Conservation (phyloP, 2,797 vertebrate species). For the Petrocephalus sullivani region DNA sequence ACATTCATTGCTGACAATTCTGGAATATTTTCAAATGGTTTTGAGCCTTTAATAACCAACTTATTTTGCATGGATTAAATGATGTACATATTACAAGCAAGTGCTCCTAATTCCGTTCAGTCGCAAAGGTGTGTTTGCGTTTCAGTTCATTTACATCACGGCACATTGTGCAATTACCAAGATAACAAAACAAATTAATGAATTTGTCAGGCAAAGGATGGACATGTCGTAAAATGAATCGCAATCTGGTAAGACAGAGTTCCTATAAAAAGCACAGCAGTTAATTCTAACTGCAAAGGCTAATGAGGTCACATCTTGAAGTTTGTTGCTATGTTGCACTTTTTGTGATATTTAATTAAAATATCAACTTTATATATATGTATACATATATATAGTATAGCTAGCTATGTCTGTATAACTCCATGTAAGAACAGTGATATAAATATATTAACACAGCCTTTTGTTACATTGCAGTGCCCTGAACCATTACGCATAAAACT, state of each 20-base stretch:
- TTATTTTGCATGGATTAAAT: conserved; percentile 17
- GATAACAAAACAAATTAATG: neutral
- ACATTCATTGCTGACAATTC: neutral
- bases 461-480: neutral
- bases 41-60: neutral
- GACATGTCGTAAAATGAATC: neutral
- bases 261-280: conserved; percentile 9
- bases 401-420: conserved; percentile 8
- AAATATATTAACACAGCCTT: neutral
- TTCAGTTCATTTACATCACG: neutral
- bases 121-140: neutral
- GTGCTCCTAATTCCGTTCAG: neutral
- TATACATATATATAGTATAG: neutral
- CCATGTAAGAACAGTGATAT: neutral
- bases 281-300: neutral
- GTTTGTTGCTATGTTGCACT: neutral
- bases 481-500: neutral
- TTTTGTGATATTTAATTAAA: conserved; percentile 2
- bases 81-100: conserved; percentile 3
- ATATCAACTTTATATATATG: neutral
- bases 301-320: neutral
- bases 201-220: neutral
- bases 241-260: neutral
- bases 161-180: neutral
- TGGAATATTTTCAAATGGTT: conserved; percentile 8